Evolutionary conservation across 2,797 vertebrate genomes (phyloP).

Genomic region (Megalops cyprinoides): DNA sequence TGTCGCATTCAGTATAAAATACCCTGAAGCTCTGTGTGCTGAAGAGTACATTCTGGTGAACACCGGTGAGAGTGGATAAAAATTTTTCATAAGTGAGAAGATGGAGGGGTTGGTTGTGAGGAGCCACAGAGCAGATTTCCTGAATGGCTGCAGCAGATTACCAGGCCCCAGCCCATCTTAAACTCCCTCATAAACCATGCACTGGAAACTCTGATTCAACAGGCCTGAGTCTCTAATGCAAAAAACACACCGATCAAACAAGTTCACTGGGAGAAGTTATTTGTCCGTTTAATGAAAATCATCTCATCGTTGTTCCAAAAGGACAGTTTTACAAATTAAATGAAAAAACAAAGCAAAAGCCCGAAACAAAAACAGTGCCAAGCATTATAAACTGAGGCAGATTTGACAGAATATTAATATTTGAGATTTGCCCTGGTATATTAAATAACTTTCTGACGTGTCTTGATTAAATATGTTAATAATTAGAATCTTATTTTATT

Average conservation of each 20-base stretch:
- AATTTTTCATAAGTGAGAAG: background rate
- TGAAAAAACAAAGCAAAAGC: slow-evolving; percentile 10
- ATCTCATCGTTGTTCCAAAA: slow-evolving; percentile 11
- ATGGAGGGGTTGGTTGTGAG: slow-evolving; percentile 13
- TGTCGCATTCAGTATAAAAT: background rate
- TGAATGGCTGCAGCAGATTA: slow-evolving; percentile 44
- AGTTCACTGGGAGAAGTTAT: slow-evolving; percentile 5
- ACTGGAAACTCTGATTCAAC: slow-evolving; percentile 69
- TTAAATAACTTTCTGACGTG: slow-evolving; percentile 63
- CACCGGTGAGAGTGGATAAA: background rate
- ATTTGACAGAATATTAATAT: slow-evolving; percentile 16
- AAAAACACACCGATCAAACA: slow-evolving; percentile 54
- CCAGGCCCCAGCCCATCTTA: slow-evolving; percentile 55
- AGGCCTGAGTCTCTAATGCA: slow-evolving; percentile 52
- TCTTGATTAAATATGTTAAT: slow-evolving; percentile 48
- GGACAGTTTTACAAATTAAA: background rate
- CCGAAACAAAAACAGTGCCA: background rate
- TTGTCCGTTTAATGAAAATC: slow-evolving; percentile 8
- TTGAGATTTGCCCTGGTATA: slow-evolving; percentile 36
- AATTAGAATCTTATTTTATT: slow-evolving; percentile 40
- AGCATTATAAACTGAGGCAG: slow-evolving; percentile 1
- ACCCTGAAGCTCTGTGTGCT: background rate
- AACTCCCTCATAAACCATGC: slow-evolving; percentile 60
- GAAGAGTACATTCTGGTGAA: background rate
- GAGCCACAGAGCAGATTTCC: slow-evolving; percentile 57